These are phyloP conservation scores for Suillia variegata DNA, from an alignment of 2,888 invertebrate genomes.

Conservation along the genomic window DNA sequence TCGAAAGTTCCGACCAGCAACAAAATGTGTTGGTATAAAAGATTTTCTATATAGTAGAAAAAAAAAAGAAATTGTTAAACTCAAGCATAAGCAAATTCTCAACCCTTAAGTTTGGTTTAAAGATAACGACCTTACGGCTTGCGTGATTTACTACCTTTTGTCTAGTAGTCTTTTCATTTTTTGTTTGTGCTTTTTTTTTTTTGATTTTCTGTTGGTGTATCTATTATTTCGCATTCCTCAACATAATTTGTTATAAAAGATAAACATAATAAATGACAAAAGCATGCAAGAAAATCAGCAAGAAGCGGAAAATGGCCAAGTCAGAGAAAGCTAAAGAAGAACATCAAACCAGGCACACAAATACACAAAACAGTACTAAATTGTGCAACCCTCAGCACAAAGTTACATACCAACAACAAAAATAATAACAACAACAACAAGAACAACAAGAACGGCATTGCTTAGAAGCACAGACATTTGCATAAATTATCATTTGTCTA, in stretches of 20 bases:
- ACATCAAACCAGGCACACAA: no score
- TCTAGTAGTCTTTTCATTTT: not conserved
- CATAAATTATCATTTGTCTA: constrained; percentile 57
- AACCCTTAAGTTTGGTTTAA: no score
- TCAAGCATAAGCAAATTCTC: no score
- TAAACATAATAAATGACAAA: constrained; percentile 56
- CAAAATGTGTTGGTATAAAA: no score
- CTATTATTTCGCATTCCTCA: not conserved
- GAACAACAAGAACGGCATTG: no score
- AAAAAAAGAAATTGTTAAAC: no score
- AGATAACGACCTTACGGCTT: no score
- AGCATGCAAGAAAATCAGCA: constrained; percentile 42
- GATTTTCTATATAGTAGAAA: no score
- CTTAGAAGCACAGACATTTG: constrained; percentile 48
- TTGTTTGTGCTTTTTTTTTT: not conserved
- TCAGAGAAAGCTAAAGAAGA: not conserved
- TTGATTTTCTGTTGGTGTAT: no score
- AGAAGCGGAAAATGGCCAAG: not conserved
- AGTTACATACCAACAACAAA: constrained; percentile 21
- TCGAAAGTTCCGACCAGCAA: no score
- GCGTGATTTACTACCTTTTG: constrained; percentile 1
- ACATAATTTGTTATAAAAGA: constrained; percentile 29
- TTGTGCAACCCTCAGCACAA: constrained; percentile 43
- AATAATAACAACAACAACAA: not conserved
- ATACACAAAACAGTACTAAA: constrained; percentile 13